Conservation (phyloP, 2,888 invertebrate genomes). For the Phalera bucephala region DNA sequence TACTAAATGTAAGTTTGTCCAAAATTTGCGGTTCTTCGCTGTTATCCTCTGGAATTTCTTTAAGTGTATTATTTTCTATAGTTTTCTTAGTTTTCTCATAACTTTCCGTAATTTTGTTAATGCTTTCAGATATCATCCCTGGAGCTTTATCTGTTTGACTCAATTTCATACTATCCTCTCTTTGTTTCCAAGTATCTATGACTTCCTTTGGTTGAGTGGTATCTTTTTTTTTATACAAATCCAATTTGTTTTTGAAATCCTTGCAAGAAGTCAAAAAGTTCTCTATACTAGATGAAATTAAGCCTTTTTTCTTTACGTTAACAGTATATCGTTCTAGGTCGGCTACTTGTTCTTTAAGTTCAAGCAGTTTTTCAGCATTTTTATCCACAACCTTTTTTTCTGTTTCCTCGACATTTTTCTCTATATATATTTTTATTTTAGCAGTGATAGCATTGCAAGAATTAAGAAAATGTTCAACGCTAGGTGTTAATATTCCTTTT, state of each 20-base stretch:
- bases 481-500: conserved; percentile 28
- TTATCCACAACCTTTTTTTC: conserved; percentile 1
- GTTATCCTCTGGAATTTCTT: not conserved
- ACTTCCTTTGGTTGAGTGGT: conserved; percentile 3
- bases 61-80: conserved; percentile 11
- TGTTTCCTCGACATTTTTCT: conserved; percentile 5
- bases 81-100: conserved; percentile 39
- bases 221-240: conserved; percentile 15
- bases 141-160: conserved; percentile 34
- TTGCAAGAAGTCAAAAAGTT: conserved; percentile 36
- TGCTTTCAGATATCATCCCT: conserved; percentile 32
- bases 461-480: conserved; percentile 34
- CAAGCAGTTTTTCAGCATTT: conserved; percentile 15
- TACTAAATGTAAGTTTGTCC: conserved; percentile 26
- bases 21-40: conserved; percentile 19
- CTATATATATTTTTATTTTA: conserved; percentile 30
- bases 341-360: conserved; percentile 26
- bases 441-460: conserved; percentile 33
- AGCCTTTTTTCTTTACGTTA: conserved; percentile 20
- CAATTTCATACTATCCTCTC: conserved; percentile 35
- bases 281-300: conserved; percentile 27
- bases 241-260: conserved; percentile 36
- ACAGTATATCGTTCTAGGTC: conserved; percentile 30
- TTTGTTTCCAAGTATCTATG: conserved; percentile 26
- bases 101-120: conserved; percentile 39